Evolutionary conservation across 2,888 invertebrate species (phyloP).

Genomic region (Scaptomyza reducta): DNA sequence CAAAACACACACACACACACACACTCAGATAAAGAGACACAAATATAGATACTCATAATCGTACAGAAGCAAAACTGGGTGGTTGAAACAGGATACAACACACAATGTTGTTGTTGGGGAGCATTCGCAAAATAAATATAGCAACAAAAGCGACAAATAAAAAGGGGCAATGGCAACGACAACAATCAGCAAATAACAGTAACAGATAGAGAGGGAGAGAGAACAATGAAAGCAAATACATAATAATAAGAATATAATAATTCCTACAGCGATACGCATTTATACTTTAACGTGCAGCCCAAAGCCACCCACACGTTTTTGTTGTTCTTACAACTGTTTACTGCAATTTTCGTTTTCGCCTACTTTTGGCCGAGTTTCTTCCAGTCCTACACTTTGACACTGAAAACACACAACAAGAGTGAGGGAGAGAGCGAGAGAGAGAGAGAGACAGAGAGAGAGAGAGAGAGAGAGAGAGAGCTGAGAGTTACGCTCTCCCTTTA

Average conservation of each 20-base stretch:
- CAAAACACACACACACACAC: constrained; percentile 2
- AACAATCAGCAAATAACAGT: constrained; percentile 10
- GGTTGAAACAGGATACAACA: constrained; percentile 35
- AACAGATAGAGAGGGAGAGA: neutral
- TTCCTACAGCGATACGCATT: constrained; percentile 57
- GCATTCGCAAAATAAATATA: constrained; percentile 44
- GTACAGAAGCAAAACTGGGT: neutral
- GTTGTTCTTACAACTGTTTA: constrained; percentile 48
- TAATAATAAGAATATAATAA: constrained; percentile 56
- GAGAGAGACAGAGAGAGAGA: constrained; percentile 6
- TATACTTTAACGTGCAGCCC: constrained; percentile 6
- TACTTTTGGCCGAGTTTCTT: constrained; percentile 42
- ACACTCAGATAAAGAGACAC: neutral
- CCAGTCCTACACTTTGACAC: constrained; percentile 59
- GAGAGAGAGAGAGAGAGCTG: neutral
- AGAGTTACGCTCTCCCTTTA: constrained; percentile 1
- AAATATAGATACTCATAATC: constrained; percentile 19
- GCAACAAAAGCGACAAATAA: constrained; percentile 11
- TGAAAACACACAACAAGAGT: constrained; percentile 35
- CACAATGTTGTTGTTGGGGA: constrained; percentile 8
- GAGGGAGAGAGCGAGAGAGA: constrained; percentile 3
- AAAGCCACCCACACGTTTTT: constrained; percentile 14
- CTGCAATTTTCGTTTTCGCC: constrained; percentile 38
- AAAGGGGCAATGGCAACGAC: constrained; percentile 23
- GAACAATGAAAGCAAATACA: constrained; percentile 57